Conservation (phyloP, 2,888 invertebrate species). For the Luperina testacea region DNA sequence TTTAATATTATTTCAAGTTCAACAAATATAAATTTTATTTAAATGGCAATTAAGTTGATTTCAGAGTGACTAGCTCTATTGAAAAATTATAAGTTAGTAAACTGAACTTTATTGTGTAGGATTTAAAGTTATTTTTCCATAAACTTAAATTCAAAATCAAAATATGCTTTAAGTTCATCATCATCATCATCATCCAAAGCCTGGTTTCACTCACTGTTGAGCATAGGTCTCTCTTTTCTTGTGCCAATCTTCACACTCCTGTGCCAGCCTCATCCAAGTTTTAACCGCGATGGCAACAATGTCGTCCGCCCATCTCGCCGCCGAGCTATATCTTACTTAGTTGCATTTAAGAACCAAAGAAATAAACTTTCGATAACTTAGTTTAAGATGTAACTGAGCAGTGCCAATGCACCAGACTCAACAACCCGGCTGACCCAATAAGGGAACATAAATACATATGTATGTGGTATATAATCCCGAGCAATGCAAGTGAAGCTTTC, state of each 20-base stretch:
- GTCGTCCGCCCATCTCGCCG: neutral
- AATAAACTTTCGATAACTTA: constrained; percentile 8
- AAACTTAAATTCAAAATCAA: too few relatives aligned
- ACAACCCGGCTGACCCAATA: constrained; percentile 42
- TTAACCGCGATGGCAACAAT: neutral
- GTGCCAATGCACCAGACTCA: constrained; percentile 18
- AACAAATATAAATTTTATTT: too few relatives aligned
- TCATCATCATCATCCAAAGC: too few relatives aligned
- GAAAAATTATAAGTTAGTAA: too few relatives aligned
- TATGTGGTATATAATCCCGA: constrained; percentile 48
- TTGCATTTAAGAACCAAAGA: neutral
- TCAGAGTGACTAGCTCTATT: too few relatives aligned
- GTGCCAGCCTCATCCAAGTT: neutral
- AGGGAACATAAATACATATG: constrained; percentile 53
- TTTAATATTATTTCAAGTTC: too few relatives aligned
- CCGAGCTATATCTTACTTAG: neutral
- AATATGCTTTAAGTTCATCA: too few relatives aligned
- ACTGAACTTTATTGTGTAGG: too few relatives aligned
- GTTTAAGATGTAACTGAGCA: constrained; percentile 10
- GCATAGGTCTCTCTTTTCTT: neutral
- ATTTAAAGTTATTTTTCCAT: too few relatives aligned
- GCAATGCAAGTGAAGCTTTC: constrained; percentile 45
- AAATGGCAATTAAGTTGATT: too few relatives aligned
- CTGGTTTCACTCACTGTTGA: too few relatives aligned
- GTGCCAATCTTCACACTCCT: neutral